Base-by-base conservation (phyloP, 2,888 invertebrate genomes). In the Parnassius smintheus region DNA sequence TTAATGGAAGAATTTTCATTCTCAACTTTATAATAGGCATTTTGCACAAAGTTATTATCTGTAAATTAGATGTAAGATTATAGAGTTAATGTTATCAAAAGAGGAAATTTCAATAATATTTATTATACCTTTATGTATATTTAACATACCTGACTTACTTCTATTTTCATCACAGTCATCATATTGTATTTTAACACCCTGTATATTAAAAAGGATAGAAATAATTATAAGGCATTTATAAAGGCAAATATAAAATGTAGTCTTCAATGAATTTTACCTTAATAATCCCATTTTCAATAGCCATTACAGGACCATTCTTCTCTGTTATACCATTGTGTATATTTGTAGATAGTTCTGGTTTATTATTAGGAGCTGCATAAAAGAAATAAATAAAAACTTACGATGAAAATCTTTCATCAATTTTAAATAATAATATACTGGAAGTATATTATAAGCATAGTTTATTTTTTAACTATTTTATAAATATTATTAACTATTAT, bases 221-320 rank as follows among this genome's bases (percentile, higher is more conserved):
- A 58, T 35, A 46, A 46, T 18, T 25, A 10, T 44, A 18, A 51
- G 44, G 2, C 45, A 18, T n/a, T 18, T 35, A 35, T 56, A 48
- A 35, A 22, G 11, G 11, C 12, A 3, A 46, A 56, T 46, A 10
- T 35, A 18, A 35, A 56, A 56, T 7, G n/a, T 54, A 2, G 44
- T 13, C 42, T 35, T 25, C 1, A 49, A 49, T n/a, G 2, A n/a
- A 49, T 60, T 60, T 66, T 74, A 90, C 91, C 85, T 88, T 87
- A 66, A 91, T 91, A 52, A 91, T 73, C 66, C 91, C 91, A 85
- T 91, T 91, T 75, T 91, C 91, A 70, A 91, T 90, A 45, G 91
- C 83, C 78, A 91, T 83, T 49, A 91, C 80, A 22, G 87, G 88
- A 11, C 85, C 82, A 71, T 75, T 80, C 66, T 76, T 83, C 68